Evolutionary conservation across 2,888 invertebrate species (phyloP), one percentile per base, ranked within the genome.

Genomic region (Noctua janthina): DNA sequence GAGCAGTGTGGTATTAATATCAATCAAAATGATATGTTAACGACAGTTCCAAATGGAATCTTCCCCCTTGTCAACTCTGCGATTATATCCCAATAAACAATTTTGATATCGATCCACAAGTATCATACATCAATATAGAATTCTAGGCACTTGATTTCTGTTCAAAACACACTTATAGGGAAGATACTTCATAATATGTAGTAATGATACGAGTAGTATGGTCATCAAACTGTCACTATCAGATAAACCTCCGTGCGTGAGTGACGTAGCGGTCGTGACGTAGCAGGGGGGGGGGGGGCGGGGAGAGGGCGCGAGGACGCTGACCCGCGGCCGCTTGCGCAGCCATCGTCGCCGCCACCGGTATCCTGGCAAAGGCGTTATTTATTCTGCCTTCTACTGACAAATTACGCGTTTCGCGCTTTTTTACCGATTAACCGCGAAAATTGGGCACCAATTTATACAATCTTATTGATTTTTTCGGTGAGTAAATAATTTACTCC

Each of bases 191-290:
- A 49, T 75, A 87, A 35, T 78, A 59, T n/a, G n/a, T 59, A 84
- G 39, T 83, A 86, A 73, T 71, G 35, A 74, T 75, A n/a, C n/a
- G n/a, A n/a, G n/a, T n/a, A 85, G 79, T 88, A 85, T 86, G 87
- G 78, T 77, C 67, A 82, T 82, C 83, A 82, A 86, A 86, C 72
- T 88, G 74, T 86, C 76, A 88, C 78, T 86, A 86, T 88, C 87
- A 62, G 89, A 82, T 83, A 86, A 86, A 86, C 86, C 88, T 81
- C 64, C 69, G 82, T 74, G 84, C 72, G 80, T 78, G 68, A 83
- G 87, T 95, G 95, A 95, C 95, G 96, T 94, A 93, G 90, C 87
- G 87, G 79, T 92, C 91, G 94, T 95, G 96, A 95, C 95, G 95
- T 95, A 82, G 89, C 78, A 20, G 76, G 85, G 83, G 78, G 85